Evolutionary conservation across 2,888 invertebrate genomes (phyloP).

Genomic region (Drosophila paranaensis): DNA sequence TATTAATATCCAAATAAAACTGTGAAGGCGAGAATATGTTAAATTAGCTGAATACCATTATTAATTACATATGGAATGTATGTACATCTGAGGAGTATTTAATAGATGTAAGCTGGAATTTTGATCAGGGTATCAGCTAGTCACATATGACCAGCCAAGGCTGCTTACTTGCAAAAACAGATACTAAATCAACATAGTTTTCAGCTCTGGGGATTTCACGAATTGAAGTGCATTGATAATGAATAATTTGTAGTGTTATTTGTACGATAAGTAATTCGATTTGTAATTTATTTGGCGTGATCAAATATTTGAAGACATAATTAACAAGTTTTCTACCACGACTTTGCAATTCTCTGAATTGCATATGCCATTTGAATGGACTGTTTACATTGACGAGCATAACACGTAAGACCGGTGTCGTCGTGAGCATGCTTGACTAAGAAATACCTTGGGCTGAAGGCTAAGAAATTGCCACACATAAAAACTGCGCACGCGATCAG

Average conservation of each 20-base stretch:
- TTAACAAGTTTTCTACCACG: constrained; percentile 9
- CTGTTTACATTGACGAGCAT: background rate
- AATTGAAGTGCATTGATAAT: constrained; percentile 4
- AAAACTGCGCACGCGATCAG: background rate
- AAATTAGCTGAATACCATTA: no score
- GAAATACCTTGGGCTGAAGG: constrained; percentile 3
- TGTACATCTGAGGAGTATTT: no score
- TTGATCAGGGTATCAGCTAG: background rate
- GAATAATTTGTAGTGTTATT: constrained; percentile 10
- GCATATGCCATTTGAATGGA: background rate
- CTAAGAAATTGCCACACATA: background rate
- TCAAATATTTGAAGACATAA: background rate
- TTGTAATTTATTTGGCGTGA: constrained; percentile 1
- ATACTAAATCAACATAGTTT: constrained; percentile 1
- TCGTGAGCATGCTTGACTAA: background rate
- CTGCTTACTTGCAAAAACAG: background rate
- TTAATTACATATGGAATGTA: no score
- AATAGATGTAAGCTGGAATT: no score
- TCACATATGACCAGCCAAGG: background rate
- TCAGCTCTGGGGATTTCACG: background rate
- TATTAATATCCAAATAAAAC: no score
- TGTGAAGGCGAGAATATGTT: no score
- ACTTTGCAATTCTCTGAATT: constrained; percentile 4
- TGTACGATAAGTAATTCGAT: constrained; percentile 1
- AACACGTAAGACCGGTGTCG: background rate